Evolutionary conservation across 2,797 vertebrate species (phyloP).

Genomic region (Cryptoblepharus egeriae): DNA sequence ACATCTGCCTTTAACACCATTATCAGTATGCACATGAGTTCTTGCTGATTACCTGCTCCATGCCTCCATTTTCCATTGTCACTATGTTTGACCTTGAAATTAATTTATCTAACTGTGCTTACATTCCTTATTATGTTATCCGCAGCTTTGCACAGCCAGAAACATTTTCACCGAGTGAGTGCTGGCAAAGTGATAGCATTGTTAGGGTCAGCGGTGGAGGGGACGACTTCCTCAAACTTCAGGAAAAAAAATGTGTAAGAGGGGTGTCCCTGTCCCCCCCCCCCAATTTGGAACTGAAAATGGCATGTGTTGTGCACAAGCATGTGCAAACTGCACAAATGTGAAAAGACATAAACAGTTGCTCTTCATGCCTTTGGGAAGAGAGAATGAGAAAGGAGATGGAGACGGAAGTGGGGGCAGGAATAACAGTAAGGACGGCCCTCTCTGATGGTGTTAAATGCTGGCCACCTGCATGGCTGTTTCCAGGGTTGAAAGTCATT

Average conservation of each 20-base stretch:
- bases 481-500: no score
- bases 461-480: no score
- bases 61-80: conserved; percentile 67
- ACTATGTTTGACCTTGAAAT: conserved; percentile 75
- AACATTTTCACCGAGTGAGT: conserved; percentile 56
- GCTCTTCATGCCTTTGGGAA: no score
- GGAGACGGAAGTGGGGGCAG: no score
- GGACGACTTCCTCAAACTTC: conserved; percentile 51
- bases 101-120: conserved; percentile 74
- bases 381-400: no score
- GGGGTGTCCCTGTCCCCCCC: no score
- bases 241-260: conserved; percentile 4
- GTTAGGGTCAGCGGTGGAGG: conserved; percentile 49
- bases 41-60: conserved; percentile 70
- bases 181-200: conserved; percentile 50
- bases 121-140: conserved; percentile 74
- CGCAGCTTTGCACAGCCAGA: conserved; percentile 56
- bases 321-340: background rate
- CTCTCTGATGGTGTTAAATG: no score
- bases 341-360: no score
- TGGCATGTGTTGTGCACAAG: background rate
- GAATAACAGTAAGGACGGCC: no score
- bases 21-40: conserved; percentile 73
- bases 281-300: background rate
- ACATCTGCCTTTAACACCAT: conserved; percentile 86